These are phyloP conservation scores for Lemur catta DNA, from an alignment of 2,797 vertebrate genomes.

Conservation along the genomic window DNA sequence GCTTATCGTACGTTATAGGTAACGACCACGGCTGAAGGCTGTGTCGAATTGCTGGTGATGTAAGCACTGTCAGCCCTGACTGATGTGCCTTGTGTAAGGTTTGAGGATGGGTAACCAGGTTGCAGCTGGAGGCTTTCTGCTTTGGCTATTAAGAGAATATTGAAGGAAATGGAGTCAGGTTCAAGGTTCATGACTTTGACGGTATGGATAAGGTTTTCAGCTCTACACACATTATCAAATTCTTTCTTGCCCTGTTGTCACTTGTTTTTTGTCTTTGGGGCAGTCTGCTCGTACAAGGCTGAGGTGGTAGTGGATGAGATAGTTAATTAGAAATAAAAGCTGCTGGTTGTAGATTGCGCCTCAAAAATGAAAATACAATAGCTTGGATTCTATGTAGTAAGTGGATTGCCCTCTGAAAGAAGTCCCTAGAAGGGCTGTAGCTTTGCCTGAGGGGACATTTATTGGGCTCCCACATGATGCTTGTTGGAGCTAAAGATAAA, in stretches of 20 bases:
- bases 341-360: background rate
- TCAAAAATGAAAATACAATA: background rate
- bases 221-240: fast-evolving
- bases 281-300: background rate
- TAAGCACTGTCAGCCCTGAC: background rate
- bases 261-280: background rate
- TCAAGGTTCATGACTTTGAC: background rate
- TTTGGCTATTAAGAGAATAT: background rate
- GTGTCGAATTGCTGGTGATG: no score
- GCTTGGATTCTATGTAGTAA: background rate
- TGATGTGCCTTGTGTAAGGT: background rate
- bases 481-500: slow-evolving; percentile 58
- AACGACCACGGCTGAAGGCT: background rate
- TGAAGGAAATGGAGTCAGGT: background rate
- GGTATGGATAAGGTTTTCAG: fast-evolving
- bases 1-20: fast-evolving
- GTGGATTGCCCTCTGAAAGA: slow-evolving; percentile 69
- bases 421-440: slow-evolving; percentile 62
- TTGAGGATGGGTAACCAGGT: background rate
- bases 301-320: background rate
- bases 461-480: slow-evolving; percentile 70
- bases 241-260: fast-evolving
- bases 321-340: background rate
- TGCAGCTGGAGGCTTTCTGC: background rate
- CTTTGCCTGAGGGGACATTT: slow-evolving; percentile 68